Evolutionary conservation across 2,888 invertebrate genomes (phyloP).

Genomic region (Scotopteryx bipunctaria): DNA sequence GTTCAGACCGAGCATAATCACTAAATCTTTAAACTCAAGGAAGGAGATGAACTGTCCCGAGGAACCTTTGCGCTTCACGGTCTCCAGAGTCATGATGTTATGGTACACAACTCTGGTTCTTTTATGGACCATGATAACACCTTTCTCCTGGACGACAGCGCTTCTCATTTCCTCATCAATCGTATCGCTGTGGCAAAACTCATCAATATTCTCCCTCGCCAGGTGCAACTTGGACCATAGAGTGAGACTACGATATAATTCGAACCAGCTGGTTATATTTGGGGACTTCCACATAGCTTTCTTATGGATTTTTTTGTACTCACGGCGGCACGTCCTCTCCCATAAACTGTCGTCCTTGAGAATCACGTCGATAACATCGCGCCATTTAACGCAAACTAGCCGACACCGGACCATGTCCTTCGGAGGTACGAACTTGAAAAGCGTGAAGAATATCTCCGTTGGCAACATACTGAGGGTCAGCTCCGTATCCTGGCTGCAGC

Average conservation of each 20-base stretch:
- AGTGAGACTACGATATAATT: conserved; percentile 60
- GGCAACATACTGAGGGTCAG: conserved; percentile 7
- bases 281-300: conserved; percentile 49
- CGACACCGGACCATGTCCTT: conserved; percentile 44
- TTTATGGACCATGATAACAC: conserved; percentile 55
- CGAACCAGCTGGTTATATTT: conserved; percentile 49
- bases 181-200: conserved; percentile 49
- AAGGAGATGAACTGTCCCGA: conserved; percentile 52
- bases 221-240: conserved; percentile 56
- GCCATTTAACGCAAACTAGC: conserved; percentile 60
- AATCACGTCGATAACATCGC: conserved; percentile 55
- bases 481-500: neutral
- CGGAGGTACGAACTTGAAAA: conserved; percentile 12
- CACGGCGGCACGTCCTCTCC: conserved; percentile 50
- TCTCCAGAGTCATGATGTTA: conserved; percentile 50
- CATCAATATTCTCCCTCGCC: conserved; percentile 55
- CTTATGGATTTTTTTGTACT: conserved; percentile 48
- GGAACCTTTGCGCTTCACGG: conserved; percentile 40
- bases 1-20: conserved; percentile 10
- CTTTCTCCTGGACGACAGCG: conserved; percentile 52
- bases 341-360: conserved; percentile 51
- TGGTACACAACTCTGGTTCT: conserved; percentile 54
- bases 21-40: conserved; percentile 32
- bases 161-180: conserved; percentile 53
- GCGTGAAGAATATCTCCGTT: conserved; percentile 8